Conservation (phyloP, 2,113 vertebrate genomes). For the Pycnonotus jocosus region DNA sequence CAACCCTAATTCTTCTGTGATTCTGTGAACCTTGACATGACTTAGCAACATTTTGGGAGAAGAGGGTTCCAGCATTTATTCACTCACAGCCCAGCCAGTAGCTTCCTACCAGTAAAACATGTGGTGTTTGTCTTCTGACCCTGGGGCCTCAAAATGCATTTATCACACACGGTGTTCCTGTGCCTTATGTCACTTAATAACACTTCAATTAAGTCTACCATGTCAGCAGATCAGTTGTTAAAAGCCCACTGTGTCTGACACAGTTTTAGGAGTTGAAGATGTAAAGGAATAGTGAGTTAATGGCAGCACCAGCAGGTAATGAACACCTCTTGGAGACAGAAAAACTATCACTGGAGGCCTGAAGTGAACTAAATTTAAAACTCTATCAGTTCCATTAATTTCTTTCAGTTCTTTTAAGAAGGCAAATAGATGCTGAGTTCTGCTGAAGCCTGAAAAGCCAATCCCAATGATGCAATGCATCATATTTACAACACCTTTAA, state of each 20-base stretch:
- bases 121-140: not conserved
- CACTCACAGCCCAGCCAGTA: not conserved
- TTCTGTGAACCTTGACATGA: not conserved
- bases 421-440: not conserved
- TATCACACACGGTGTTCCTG: not conserved
- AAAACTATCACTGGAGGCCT: not conserved
- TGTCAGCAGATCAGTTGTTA: not conserved
- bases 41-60: not conserved
- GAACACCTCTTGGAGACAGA: not conserved
- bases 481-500: not conserved
- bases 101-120: not conserved
- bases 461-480: not conserved
- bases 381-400: not conserved
- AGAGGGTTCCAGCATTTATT: not conserved
- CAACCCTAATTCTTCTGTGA: not conserved
- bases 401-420: not conserved
- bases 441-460: not conserved
- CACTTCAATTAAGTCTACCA: not conserved
- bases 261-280: not conserved
- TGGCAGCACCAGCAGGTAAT: not conserved
- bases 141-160: not conserved
- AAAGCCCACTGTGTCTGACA: not conserved
- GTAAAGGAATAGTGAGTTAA: not conserved
- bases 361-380: not conserved
- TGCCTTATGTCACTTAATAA: not conserved